A percentile compares a stretch with the other conserved stretches of the same genome.
These are phyloP conservation scores for Lordiphosa stackelbergi DNA, from an alignment of 1,140 invertebrate genomes.

Conservation along the genomic window DNA sequence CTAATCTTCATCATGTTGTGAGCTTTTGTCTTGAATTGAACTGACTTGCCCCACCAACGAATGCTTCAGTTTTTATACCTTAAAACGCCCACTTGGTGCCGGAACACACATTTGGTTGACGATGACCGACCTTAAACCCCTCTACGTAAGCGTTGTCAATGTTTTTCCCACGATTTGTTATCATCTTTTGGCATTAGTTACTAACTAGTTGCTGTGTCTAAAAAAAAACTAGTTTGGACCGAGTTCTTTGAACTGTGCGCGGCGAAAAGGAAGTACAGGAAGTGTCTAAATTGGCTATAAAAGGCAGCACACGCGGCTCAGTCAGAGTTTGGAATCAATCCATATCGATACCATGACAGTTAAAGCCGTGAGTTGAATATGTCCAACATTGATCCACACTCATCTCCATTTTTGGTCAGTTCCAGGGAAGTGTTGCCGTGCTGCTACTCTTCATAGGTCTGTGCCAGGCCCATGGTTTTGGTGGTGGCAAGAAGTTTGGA, in stretches of 20 bases:
- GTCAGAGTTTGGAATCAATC: constrained; percentile 38
- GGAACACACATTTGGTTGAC: constrained; percentile 37
- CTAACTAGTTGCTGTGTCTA: constrained; percentile 45
- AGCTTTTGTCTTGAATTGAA: constrained; percentile 39
- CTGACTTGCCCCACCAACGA: constrained; percentile 34
- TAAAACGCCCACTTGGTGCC: constrained; percentile 49
- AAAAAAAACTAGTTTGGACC: constrained; percentile 28
- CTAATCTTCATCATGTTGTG: constrained; percentile 45
- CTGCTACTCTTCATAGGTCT: constrained; percentile 24
- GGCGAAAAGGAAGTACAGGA: constrained; percentile 58
- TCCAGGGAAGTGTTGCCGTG: constrained; percentile 13
- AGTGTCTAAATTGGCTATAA: constrained; percentile 50
- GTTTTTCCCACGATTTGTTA: constrained; percentile 59
- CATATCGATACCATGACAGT: constrained; percentile 25
- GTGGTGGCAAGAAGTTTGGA: constrained; percentile 43
- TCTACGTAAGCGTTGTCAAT: constrained; percentile 52
- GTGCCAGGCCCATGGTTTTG: constrained; percentile 42
- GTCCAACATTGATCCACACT: too few relatives aligned
- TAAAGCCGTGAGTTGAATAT: constrained; percentile 27
- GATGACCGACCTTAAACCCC: constrained; percentile 55
- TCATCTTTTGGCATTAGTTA: constrained; percentile 31
- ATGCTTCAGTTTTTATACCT: constrained; percentile 50
- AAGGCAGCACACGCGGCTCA: constrained; percentile 22
- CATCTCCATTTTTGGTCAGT: not conserved
- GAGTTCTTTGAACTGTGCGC: constrained; percentile 58